Conservation (phyloP, 2,113 vertebrate species). For the Ia io region DNA sequence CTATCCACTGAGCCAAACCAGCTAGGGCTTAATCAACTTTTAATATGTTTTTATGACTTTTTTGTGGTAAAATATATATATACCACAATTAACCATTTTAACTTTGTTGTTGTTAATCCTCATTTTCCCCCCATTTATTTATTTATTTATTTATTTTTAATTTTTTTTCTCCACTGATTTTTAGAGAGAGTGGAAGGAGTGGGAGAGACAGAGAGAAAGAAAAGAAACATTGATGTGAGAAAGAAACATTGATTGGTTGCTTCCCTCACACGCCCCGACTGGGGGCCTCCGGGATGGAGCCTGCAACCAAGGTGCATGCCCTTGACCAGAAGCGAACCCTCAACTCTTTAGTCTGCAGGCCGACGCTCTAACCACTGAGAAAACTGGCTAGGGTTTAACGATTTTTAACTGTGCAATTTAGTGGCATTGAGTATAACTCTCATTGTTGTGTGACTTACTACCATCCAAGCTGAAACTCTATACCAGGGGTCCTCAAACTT, state of each 20-base stretch:
- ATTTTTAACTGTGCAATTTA: background rate
- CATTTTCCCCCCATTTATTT: background rate
- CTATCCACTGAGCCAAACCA: background rate
- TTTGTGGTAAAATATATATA: background rate
- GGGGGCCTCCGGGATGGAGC: too few species aligned
- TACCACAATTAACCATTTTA: background rate
- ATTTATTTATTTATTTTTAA: background rate
- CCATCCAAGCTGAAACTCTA: background rate
- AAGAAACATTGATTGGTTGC: background rate
- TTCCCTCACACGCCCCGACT: background rate
- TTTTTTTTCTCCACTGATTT: too few species aligned
- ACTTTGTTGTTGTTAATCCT: background rate
- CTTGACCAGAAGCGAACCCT: background rate
- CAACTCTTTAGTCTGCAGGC: background rate
- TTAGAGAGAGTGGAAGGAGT: too few species aligned
- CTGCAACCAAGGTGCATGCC: background rate
- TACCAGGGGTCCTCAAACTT: too few species aligned
- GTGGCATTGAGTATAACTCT: background rate
- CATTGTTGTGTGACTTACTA: background rate
- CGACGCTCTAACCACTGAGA: background rate
- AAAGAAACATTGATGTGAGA: background rate
- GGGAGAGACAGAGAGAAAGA: background rate
- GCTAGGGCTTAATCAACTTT: background rate
- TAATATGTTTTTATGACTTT: background rate
- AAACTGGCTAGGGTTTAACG: background rate